Base-by-base conservation (phyloP, 2,113 vertebrate genomes). In the Arothron firmamentum region DNA sequence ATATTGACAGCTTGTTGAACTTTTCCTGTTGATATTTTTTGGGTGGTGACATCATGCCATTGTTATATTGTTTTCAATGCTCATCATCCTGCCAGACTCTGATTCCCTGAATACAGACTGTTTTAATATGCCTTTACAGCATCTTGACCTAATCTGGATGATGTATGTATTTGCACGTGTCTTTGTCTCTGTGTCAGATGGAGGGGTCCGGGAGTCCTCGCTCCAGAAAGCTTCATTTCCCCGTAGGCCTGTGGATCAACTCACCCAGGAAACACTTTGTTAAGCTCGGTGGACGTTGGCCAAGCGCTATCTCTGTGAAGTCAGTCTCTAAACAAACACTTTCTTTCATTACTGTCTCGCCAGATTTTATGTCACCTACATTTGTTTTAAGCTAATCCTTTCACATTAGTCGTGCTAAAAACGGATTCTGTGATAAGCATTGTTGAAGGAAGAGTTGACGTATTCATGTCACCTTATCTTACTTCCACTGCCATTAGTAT, bases 241-340 rank as follows among this genome's bases (percentile, higher is more conserved):
- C 94, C 2, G 92, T 95, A 68, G 94, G 94, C 74, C 90, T 96
- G 78, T 96, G 94, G 94, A 96, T 96, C 85, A 94, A 95, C 82
- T 96, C 94, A 6, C 94, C 94, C 56, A 88, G 94, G 83, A 96
- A 96, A 86, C 94, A 95, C 75, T 92, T 96, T 79, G 93, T 93
- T 71, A 96, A 96, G 79, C 86, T 95, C 21, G 93, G 94, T 42
- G 87, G 92, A 46, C 92, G 94, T 51, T 95, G 94, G 94, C 94
- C 94, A 60, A 96, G 94, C 1, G 93, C 91, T 5, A 88, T 89
- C 53, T 96, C 94, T 18, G 94, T 96, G 81, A 94, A 93, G 94
- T 96, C 78, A 88, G 93, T 91, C 16, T 62, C 18, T 70, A 17
- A 61, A n/a, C 50, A 58, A 56, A 53, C 7, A 28, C 52, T 2